Conservation (phyloP, 2,888 invertebrate genomes). For the Fissipunctia ypsillon region DNA sequence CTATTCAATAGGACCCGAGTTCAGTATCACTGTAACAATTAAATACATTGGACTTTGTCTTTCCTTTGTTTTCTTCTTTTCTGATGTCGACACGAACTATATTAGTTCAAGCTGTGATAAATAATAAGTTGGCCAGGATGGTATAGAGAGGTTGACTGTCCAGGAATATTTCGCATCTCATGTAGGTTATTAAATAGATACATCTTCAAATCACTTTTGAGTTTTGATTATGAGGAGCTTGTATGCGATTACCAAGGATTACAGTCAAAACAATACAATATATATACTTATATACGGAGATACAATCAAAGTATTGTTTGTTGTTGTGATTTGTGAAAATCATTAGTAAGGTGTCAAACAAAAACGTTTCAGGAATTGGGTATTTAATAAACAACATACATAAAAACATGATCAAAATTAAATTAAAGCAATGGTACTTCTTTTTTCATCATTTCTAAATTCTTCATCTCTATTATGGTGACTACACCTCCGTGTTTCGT, state of each 20-base stretch:
- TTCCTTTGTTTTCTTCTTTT: background rate
- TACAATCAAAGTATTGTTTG: background rate
- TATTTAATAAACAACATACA: background rate
- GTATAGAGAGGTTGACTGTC: background rate
- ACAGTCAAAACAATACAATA: no score
- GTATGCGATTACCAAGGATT: background rate
- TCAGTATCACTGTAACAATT: background rate
- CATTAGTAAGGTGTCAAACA: constrained; percentile 1
- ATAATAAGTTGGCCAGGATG: background rate
- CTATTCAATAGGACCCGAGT: background rate
- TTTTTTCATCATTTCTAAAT: constrained; percentile 43
- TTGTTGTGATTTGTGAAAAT: background rate
- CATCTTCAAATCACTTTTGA: background rate
- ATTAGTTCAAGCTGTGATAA: background rate
- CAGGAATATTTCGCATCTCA: background rate
- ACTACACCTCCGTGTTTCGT: constrained; percentile 54
- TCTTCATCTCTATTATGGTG: constrained; percentile 59
- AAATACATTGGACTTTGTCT: background rate
- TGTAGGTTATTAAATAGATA: background rate
- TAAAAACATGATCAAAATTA: background rate
- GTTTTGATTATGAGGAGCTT: background rate
- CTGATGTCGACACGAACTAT: background rate
- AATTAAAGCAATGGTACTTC: constrained; percentile 3
- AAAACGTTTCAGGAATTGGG: background rate
- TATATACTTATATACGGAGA: no score